A percentile compares a stretch with the other conserved stretches of the same genome.
Evolutionary conservation across 2,888 invertebrate genomes (phyloP).

Genomic region (Ormia ochracea): DNA sequence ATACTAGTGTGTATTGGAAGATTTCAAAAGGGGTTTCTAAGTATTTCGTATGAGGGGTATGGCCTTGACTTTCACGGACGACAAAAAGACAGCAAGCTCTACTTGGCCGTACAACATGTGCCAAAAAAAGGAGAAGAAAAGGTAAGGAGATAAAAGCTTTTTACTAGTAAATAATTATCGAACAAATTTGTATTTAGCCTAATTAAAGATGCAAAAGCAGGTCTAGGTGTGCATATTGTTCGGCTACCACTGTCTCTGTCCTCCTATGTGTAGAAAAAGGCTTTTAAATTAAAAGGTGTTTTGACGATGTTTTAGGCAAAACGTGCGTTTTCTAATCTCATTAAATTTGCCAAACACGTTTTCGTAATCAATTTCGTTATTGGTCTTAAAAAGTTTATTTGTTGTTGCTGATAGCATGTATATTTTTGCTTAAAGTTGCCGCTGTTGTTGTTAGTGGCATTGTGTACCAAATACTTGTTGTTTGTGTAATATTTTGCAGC

Average conservation of each 20-base stretch:
- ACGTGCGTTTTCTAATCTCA: constrained; percentile 59
- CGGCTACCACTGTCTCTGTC: not conserved
- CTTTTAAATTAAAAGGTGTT: constrained; percentile 33
- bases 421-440: not conserved
- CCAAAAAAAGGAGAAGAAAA: too few species aligned
- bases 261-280: not conserved
- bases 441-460: constrained; percentile 28
- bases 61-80: too few species aligned
- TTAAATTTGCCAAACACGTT: constrained; percentile 63
- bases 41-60: too few species aligned
- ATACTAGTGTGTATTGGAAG: too few species aligned
- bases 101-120: too few species aligned
- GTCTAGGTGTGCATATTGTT: not conserved
- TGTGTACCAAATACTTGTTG: constrained; percentile 49
- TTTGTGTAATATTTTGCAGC: constrained; percentile 50
- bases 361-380: constrained; percentile 58
- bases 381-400: constrained; percentile 42
- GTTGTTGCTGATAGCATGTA: not conserved
- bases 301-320: constrained; percentile 48
- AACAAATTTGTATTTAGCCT: too few species aligned
- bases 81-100: too few species aligned
- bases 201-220: not conserved
- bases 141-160: too few species aligned
- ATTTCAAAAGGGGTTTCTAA: too few species aligned
- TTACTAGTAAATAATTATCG: too few species aligned